Conservation (phyloP, 2,797 vertebrate species). For the Pteronotus mesoamericanus region DNA sequence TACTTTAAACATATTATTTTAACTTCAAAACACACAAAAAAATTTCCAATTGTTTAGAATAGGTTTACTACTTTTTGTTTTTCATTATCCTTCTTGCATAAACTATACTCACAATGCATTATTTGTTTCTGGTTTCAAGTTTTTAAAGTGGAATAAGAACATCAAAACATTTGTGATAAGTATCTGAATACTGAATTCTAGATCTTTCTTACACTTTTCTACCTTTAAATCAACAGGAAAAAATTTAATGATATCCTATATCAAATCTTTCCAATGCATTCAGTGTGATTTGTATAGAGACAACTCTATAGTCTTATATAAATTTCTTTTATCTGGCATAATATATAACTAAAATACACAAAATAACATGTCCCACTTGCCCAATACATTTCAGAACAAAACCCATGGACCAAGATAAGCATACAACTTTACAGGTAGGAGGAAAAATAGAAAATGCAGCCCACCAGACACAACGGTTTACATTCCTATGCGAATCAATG, state of each 20-base stretch:
- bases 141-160: background rate
- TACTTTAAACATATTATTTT: background rate
- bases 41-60: background rate
- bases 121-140: background rate
- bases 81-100: background rate
- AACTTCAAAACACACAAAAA: background rate
- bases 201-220: background rate
- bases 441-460: background rate
- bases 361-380: background rate
- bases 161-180: constrained; percentile 19
- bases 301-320: background rate
- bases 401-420: background rate
- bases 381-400: background rate
- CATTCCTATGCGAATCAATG: background rate
- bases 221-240: background rate
- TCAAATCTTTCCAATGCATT: background rate
- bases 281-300: background rate
- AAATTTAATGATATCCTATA: background rate
- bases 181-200: background rate
- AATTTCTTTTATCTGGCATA: background rate
- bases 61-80: background rate
- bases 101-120: background rate
- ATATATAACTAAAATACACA: background rate
- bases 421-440: background rate
- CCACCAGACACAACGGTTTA: background rate